Evolutionary conservation across 2,888 invertebrate species (phyloP), one percentile per base, ranked within the genome.

Genomic region (Hydroisotoma schaefferi): DNA sequence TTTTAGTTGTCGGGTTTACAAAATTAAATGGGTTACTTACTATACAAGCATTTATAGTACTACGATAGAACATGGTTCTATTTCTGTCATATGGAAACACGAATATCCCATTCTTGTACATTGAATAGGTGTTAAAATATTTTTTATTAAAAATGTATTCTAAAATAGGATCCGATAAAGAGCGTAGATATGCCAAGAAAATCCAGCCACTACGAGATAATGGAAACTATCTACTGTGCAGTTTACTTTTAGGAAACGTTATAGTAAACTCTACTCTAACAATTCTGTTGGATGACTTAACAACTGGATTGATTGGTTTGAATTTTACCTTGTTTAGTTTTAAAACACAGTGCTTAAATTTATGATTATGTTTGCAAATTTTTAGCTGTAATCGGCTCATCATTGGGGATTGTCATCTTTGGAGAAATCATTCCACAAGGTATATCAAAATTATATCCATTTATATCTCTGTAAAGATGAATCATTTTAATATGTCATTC

Each of bases 221-320:
- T 75, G 97, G 98, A 43, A 99, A 99, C 80, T 97, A 90, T 77
- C 80, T 99, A 54, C 81, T 99, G 56, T 91, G 91, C 78, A 88
- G 87, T 56, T 77, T 85, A 52, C 75, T 85, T 73, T 74, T 84
- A 22, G 87, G 87, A 55, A 95, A 95, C 77, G 97, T 98, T 25
- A 85, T 98, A 63, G 97, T 98, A 29, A 98, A 99, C 79, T 91
- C 94, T n/a, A 90, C 91, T 6, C 89, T 99, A 75, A 97, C 99
- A 2, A 94, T 99, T 76, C 78, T 99, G 28, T 79, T 99, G 78
- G 99, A 99, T 77, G 90, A 93, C 74, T 78, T 99, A 73, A 94
- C 94, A 1, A 91, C 93, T 2, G 95, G 94, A n/a, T n/a, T 63
- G 2, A 38, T 62, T 37, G 61, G 52, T 52, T 4, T 37, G 52